A percentile compares a stretch with the other conserved stretches of the same genome.
Evolutionary conservation across 2,888 invertebrate genomes (phyloP).

Genomic region (Cyclophora albipunctata): DNA sequence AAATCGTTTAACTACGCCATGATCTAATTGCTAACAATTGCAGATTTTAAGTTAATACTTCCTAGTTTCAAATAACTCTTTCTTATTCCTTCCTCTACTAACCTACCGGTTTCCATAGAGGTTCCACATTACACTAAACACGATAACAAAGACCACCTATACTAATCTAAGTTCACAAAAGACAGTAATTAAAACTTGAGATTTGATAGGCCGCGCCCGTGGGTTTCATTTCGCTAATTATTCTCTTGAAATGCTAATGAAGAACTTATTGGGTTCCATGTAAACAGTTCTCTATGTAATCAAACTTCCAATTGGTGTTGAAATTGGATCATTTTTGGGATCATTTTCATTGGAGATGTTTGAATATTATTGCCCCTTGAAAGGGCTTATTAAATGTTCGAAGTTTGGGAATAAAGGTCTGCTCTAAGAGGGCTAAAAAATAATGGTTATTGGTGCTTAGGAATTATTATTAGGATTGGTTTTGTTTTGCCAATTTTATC

Average conservation of each 20-base stretch:
- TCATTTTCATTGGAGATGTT: background rate
- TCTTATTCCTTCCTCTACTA: too few species aligned
- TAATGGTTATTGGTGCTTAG: too few species aligned
- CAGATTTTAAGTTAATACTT: too few species aligned
- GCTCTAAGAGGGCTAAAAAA: too few species aligned
- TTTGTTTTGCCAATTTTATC: too few species aligned
- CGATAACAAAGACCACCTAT: conserved; percentile 25
- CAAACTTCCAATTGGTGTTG: conserved; percentile 1
- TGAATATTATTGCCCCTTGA: too few species aligned
- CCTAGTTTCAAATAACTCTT: too few species aligned
- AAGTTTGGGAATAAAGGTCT: background rate
- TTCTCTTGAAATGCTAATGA: conserved; percentile 42
- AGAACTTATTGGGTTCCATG: conserved; percentile 26
- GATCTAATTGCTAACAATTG: too few species aligned
- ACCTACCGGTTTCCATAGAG: too few species aligned
- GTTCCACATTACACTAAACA: too few species aligned
- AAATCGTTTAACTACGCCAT: too few species aligned
- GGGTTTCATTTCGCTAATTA: conserved; percentile 35
- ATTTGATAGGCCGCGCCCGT: conserved; percentile 21
- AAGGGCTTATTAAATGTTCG: conserved; percentile 5
- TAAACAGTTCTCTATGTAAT: conserved; percentile 6
- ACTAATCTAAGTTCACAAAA: conserved; percentile 46
- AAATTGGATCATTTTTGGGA: background rate
- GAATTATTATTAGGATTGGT: too few species aligned
- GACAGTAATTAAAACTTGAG: conserved; percentile 44